Evolutionary conservation across 2,113 vertebrate genomes (phyloP).

Genomic region (Ardeotis arabs): DNA sequence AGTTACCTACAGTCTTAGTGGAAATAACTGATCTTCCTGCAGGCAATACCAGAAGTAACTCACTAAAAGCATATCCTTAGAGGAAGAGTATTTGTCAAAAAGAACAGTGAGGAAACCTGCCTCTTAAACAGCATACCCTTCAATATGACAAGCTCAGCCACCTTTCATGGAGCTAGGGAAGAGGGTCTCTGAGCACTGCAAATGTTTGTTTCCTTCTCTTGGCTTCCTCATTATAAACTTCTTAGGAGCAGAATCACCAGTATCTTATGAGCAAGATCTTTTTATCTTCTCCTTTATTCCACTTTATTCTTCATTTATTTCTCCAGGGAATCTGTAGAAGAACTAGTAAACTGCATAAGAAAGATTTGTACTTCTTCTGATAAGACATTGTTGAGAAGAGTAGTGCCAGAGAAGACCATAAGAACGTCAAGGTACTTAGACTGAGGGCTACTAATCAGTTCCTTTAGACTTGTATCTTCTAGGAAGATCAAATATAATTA

Average conservation of each 20-base stretch:
- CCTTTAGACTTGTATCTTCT: not conserved
- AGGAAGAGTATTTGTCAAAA: not conserved
- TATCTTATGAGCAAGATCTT: not conserved
- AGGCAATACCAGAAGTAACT: not conserved
- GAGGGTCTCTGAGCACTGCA: not conserved
- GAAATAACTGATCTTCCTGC: not conserved
- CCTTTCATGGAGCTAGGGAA: not conserved
- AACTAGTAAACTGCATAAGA: not conserved
- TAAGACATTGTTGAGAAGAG: not conserved
- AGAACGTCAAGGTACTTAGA: not conserved
- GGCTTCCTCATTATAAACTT: not conserved
- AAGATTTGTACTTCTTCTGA: not conserved
- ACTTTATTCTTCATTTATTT: not conserved
- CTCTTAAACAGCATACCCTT: not conserved
- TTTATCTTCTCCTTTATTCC: not conserved
- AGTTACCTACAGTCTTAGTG: not conserved
- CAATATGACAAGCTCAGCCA: not conserved
- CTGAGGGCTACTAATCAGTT: not conserved
- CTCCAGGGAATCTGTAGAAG: not conserved
- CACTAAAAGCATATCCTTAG: not conserved
- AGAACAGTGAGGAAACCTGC: not conserved
- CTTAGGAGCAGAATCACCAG: not conserved
- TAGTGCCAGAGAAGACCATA: not conserved
- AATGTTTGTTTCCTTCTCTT: not conserved
- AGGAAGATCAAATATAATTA: not conserved